These are phyloP conservation scores for Ectropis crepuscularia DNA, from an alignment of 2,888 invertebrate species.

Conservation along the genomic window DNA sequence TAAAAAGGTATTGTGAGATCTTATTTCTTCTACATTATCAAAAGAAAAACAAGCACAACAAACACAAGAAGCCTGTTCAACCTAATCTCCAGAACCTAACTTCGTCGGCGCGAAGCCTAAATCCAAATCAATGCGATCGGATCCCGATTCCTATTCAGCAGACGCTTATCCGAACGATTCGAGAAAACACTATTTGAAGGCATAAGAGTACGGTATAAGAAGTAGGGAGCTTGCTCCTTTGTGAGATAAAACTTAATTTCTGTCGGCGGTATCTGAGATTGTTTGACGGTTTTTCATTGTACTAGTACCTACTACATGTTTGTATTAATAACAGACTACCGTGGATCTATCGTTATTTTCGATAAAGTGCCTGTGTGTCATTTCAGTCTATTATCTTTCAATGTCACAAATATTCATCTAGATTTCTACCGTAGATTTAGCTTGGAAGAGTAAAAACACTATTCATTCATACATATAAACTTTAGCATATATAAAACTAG, in stretches of 20 bases:
- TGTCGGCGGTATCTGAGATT: not conserved
- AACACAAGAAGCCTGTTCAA: not conserved
- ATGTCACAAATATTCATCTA: too few species aligned
- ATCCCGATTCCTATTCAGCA: slow-evolving; percentile 27
- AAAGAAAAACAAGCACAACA: not conserved
- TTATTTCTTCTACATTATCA: not conserved
- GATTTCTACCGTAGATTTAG: too few species aligned
- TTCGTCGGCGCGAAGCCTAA: slow-evolving; percentile 8
- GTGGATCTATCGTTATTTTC: too few species aligned
- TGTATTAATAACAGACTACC: too few species aligned
- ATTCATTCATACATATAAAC: too few species aligned
- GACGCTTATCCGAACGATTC: slow-evolving; percentile 32
- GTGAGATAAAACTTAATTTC: not conserved
- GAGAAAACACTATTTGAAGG: slow-evolving; percentile 27
- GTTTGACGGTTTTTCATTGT: too few species aligned
- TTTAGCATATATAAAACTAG: too few species aligned
- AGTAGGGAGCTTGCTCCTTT: slow-evolving; percentile 1
- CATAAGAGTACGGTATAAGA: slow-evolving; percentile 40
- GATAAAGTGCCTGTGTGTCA: too few species aligned
- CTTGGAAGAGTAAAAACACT: too few species aligned
- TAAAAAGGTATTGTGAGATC: too few species aligned
- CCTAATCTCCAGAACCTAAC: slow-evolving; percentile 8
- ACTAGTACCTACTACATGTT: too few species aligned
- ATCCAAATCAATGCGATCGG: slow-evolving; percentile 29
- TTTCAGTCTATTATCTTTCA: too few species aligned